Percentiles rank a stretch among this genome's conserved stretches.
These are phyloP conservation scores for Plusia festucae DNA, from an alignment of 2,888 invertebrate genomes.

Conservation along the genomic window DNA sequence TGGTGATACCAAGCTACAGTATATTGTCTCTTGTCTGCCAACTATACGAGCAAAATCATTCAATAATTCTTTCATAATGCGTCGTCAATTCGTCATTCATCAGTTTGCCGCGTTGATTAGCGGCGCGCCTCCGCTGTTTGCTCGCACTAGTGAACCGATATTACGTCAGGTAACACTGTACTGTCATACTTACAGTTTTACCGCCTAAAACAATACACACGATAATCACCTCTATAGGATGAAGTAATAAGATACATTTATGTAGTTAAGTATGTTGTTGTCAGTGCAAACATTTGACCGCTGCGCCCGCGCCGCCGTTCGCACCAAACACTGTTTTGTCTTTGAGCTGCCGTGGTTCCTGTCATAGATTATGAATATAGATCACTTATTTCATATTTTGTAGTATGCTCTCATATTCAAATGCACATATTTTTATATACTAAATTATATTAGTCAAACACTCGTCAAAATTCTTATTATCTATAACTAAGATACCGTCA, in stretches of 20 bases:
- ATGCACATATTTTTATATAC: too few relatives aligned
- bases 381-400: constrained; percentile 39
- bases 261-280: constrained; percentile 49
- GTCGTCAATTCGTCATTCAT: constrained; percentile 65
- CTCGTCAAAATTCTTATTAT: neutral
- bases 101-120: constrained; percentile 69
- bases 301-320: constrained; percentile 69
- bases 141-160: constrained; percentile 66
- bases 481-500: too few relatives aligned
- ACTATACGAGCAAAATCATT: constrained; percentile 43
- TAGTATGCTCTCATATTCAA: neutral
- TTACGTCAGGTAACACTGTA: constrained; percentile 72
- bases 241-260: constrained; percentile 46
- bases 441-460: neutral
- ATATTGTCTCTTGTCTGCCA: constrained; percentile 27
- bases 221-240: constrained; percentile 55
- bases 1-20: constrained; percentile 12
- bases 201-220: constrained; percentile 39
- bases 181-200: constrained; percentile 60
- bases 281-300: constrained; percentile 61
- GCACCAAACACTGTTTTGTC: constrained; percentile 73
- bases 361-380: constrained; percentile 68
- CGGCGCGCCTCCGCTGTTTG: constrained; percentile 67
- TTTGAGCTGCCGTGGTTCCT: constrained; percentile 80
- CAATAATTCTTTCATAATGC: constrained; percentile 59